These are phyloP conservation scores for Sciurus vulgaris DNA, from an alignment of 2,797 vertebrate genomes.

Conservation along the genomic window DNA sequence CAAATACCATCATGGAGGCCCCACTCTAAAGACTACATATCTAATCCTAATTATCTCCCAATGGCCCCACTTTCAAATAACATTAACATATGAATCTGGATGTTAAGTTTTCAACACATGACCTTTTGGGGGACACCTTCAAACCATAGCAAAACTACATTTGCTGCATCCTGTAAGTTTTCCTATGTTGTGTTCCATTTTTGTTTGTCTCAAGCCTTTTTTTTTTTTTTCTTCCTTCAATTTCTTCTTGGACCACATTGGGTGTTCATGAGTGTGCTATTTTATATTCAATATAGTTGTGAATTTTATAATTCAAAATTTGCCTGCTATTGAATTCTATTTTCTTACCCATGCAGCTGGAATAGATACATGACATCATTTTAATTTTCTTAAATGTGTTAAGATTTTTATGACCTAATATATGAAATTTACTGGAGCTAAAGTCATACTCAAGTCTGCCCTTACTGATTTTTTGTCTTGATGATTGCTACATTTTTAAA, in stretches of 20 bases:
- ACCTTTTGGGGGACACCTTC: neutral
- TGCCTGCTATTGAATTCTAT: neutral
- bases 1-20: neutral
- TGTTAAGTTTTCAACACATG: neutral
- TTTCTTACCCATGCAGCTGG: neutral
- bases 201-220: neutral
- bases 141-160: neutral
- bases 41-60: neutral
- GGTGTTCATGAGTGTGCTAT: neutral
- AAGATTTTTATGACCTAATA: neutral
- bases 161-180: neutral
- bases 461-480: neutral
- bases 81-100: neutral
- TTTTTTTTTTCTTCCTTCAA: neutral
- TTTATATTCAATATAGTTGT: neutral
- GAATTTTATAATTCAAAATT: neutral
- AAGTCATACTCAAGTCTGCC: neutral
- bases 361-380: neutral
- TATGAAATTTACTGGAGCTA: neutral
- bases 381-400: neutral
- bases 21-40: neutral
- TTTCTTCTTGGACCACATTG: neutral
- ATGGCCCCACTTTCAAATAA: neutral
- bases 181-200: neutral
- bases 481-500: neutral